phyloP scores from a whole-genome alignment of 2,797 vertebrate species.

The Sebastes iracundus region DNA sequence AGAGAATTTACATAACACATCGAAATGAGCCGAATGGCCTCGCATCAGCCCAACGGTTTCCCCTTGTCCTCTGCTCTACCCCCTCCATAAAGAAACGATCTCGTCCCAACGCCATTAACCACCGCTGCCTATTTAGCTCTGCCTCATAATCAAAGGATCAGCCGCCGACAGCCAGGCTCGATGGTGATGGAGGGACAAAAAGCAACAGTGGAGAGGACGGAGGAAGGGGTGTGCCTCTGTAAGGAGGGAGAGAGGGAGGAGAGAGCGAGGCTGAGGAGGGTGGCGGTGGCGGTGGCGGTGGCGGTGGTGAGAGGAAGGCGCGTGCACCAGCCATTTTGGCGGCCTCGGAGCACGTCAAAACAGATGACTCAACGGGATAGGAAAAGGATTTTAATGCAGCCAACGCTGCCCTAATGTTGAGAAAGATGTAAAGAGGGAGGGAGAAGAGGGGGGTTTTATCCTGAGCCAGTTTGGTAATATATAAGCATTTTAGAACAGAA shows the following conservation, averaged over 20 bases:
- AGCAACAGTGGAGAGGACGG: neutral
- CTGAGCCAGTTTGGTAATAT: conserved; percentile 27
- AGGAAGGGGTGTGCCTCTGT: neutral
- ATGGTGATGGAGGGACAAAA: conserved; percentile 15
- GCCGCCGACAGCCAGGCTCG: neutral
- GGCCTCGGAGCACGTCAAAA: conserved; percentile 27
- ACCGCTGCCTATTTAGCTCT: conserved; percentile 11
- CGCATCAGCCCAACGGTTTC: neutral
- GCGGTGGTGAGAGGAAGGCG: neutral
- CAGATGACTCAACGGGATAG: conserved; percentile 51
- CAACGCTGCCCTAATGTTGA: conserved; percentile 33
- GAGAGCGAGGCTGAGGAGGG: neutral
- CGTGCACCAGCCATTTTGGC: neutral
- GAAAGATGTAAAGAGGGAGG: conserved; percentile 42
- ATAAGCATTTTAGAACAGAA: conserved; percentile 11
- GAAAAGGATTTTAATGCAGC: conserved; percentile 41
- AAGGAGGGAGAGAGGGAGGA: neutral
- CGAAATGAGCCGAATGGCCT: neutral
- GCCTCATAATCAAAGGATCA: conserved; percentile 30
- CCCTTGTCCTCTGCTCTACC: neutral
- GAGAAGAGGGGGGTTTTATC: conserved; percentile 37
- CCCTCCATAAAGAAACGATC: neutral
- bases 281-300: neutral
- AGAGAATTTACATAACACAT: neutral
- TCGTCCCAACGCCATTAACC: conserved; percentile 14